Base-by-base conservation (phyloP, 1,140 invertebrate species). In the Diprion similis region DNA sequence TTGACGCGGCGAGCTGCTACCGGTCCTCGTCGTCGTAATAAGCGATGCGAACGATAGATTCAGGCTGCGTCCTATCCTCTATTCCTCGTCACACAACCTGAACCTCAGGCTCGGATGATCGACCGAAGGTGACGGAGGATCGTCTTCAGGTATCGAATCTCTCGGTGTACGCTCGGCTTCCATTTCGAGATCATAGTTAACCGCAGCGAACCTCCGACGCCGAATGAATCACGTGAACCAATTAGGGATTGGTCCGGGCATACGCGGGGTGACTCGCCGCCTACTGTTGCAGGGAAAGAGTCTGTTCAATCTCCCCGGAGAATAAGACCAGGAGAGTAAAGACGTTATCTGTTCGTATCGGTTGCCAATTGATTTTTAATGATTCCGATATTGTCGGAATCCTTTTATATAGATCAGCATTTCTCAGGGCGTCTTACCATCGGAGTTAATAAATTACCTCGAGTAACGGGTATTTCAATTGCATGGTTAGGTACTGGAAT, bases 151-250 rank as follows among this genome's bases (percentile, higher is more conserved):
- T 71, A 71, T 77, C 45, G 67, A 73, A 72, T 37, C 24, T 37
- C 2, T 37, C 24, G 71, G 74, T 74, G 47, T 47, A 46, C 18
- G 17, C 70, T 8, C 17, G 69, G 59, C 70, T 72, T 64, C 66
- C 64, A 72, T 17, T 73, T 73, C 74, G 77, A 77, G 73, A 73
- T 73, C 71, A 75, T 76, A 76, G 79, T 82, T 80, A 78, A 78
- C 78, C 77, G 78, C 78, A 80, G 84, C 84, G 82, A 85, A 85
- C 85, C 82, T 37, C 0, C 24, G 80, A 83, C 66, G 66, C 78
- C 83, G 79, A 84, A 85, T 85, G 85, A 86, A 86, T 85, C 85
- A 84, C 83, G 80, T 83, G 76, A 85, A 84, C 84, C 84, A 86
- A 86, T 85, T 86, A 86, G 85, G 84, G 83, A 86, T 86, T 84